phyloP scores from a whole-genome alignment of 2,797 vertebrate genomes.

The Gymnodraco acuticeps region DNA sequence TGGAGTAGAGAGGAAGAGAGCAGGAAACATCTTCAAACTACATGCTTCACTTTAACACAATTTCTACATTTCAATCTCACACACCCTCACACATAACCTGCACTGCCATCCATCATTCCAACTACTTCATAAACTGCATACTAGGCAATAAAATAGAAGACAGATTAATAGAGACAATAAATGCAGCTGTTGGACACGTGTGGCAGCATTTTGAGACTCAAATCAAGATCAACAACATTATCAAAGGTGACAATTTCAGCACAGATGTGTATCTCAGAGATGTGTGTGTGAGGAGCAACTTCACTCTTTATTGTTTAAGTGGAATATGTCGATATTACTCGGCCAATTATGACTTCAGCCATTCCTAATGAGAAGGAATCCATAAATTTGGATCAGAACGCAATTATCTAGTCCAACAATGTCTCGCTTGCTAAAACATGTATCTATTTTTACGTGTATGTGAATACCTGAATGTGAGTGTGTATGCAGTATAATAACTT shows the following conservation, averaged over 20 bases:
- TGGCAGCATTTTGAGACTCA: constrained; percentile 23
- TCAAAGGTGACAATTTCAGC: constrained; percentile 49
- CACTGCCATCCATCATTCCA: constrained; percentile 66
- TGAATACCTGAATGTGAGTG: neutral
- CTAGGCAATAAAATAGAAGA: constrained; percentile 69
- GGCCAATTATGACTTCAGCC: constrained; percentile 7
- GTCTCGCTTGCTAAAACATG: neutral
- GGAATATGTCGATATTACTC: constrained; percentile 6
- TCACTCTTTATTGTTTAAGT: constrained; percentile 4
- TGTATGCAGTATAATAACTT: neutral
- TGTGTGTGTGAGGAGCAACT: constrained; percentile 1
- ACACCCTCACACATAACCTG: constrained; percentile 26
- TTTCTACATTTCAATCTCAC: constrained; percentile 40
- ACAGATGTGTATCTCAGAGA: constrained; percentile 29
- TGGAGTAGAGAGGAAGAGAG: constrained; percentile 69
- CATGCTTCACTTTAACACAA: constrained; percentile 71
- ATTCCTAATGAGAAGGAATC: neutral
- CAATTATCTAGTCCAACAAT: neutral
- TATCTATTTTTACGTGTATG: neutral
- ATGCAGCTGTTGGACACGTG: constrained; percentile 38
- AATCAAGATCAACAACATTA: constrained; percentile 50
- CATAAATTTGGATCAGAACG: neutral
- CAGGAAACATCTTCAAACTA: constrained; percentile 73
- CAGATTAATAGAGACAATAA: constrained; percentile 67
- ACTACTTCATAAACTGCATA: constrained; percentile 58